Base-by-base conservation (phyloP, 2,888 invertebrate genomes). In the Athalia cordata region DNA sequence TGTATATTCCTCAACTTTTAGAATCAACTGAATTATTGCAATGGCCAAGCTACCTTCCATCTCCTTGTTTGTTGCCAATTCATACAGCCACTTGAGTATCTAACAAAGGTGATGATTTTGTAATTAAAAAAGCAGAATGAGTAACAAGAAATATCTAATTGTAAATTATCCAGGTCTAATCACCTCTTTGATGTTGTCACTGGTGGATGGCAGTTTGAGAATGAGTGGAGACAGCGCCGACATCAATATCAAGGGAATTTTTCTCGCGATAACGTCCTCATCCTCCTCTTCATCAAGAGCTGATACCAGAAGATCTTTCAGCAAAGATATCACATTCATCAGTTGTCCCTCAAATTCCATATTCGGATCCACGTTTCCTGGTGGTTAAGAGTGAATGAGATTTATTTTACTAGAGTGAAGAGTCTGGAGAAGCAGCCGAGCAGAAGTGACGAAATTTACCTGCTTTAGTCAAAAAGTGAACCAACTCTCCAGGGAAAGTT, bases 401-500 rank as follows among this genome's bases (percentile, higher is more conserved):
- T 3, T 5, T 47, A 29, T 66, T 77, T 11, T 7, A 62, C 47
- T 7, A 62, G 9, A 68, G 47, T 49, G 0, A 13, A n/a, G 49
- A 6, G 13, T 1, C 8, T 47, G 3, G 49, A 4, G 8, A 4
- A 78, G 59, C 50, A 6, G 59, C 45, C 9, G 11, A 59, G 79
- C 57, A 45, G 70, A 59, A 62, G 57, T 57, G 49, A 70, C 29
- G 49, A 78, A 49, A 87, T 89, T 83, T 88, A 92, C 92, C 89
- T 62, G 91, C 86, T 81, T 84, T 84, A 70, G 84, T 83, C 13
- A 93, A 85, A 85, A 92, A 92, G 5, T 83, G 81, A 5, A 87
- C 79, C 4, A 92, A 85, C 81, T 91, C 89, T 49, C 82, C 84
- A 52, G 90, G 84, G 5, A 84, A 83, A 9, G 78, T 77, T 0